Evolutionary conservation across 2,797 vertebrate genomes (phyloP), one percentile per base, ranked within the genome.

Genomic region (Notolepis coatsorum): DNA sequence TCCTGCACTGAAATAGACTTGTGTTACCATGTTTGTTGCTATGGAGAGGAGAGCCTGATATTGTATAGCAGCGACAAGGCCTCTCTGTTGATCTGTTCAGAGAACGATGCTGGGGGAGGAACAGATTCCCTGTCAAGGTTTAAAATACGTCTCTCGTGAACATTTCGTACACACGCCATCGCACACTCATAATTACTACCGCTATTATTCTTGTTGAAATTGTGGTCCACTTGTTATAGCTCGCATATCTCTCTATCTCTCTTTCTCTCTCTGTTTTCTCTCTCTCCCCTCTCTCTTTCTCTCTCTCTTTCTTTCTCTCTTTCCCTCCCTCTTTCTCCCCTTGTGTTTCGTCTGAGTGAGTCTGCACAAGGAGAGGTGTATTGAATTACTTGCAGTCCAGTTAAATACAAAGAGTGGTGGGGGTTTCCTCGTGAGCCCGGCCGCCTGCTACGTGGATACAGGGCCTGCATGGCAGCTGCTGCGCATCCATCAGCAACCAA

Each of bases 1-100:
- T 69, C 24, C 58, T 41, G 73, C 67, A 85, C 87, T 81, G 84
- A 88, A 89, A 88, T 86, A 88, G 85, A 81, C 81, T 80, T 86
- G 81, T 81, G 81, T 89, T 88, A 73, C 85, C 79, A 72, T 83
- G 85, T 77, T 79, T 89, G 89, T 91, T 90, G 86, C 88, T 80
- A 90, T 90, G 84, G 88, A 81, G 86, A 88, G 77, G 78, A 71
- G 60, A 77, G 69, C 65, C 25, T 50, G 54, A 65, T 71, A 63
- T 84, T 84, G 80, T 75, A 76, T 64, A 69, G 74, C 75, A 13
- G 46, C 30, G 30, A n/a, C 31, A 4, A 18, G 37, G 18, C 24
- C 23, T 24, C 30, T 50, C 51, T 41, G 7, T 54, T 43, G 25
- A 6, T 42, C 8, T 23, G 5, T 21, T 21, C 18, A 52, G 27